Base-by-base conservation (phyloP, 2,113 vertebrate species). In the Toxotes jaculatrix region DNA sequence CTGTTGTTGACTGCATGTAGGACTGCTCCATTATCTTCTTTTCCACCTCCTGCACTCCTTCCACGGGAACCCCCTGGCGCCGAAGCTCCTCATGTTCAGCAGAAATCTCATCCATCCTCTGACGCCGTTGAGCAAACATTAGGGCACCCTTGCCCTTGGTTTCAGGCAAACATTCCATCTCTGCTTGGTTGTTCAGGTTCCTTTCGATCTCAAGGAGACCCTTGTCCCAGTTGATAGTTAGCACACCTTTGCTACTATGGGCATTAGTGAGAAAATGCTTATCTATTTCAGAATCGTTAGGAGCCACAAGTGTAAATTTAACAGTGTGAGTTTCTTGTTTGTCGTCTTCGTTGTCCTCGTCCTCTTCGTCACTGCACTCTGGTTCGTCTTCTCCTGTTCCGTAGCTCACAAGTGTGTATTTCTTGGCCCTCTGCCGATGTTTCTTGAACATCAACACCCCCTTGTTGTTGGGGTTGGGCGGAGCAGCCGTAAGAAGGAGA, bases 371-470 rank as follows among this genome's bases (percentile, higher is more conserved):
- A 0, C 90, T 93, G 74, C 71, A 86, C 19, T 93, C 89, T 4
- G 92, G 94, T 53, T 96, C 95, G 66, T 96, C 93, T 85, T 97
- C 97, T 2, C 97, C 98, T 0, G 98, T 99, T 23, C 98, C 98
- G 98, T 99, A 99, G 93, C 98, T 99, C 81, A 99, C 95, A 13
- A 99, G 95, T 42, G 98, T 99, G 78, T 96, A 99, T 85, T 97
- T 97, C 89, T 97, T 97, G 1, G 97, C 97, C 88, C 98, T 96
- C 90, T 97, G 96, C 17, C 97, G 97, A 53, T 97, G 96, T 93
- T 96, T 98, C 94, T 98, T 99, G 94, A 99, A 99, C 98, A 99
- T 99, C 95, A 98, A 97, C 95, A 98, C 95, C 91, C 98, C 98
- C 89, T 97, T 98, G 94, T 98, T 99, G 85, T 96, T 97, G 92